A percentile compares a stretch with the other conserved stretches of the same genome.
These are phyloP conservation scores for Drosophila subpulchrella DNA, from an alignment of 1,140 invertebrate species.

Conservation along the genomic window DNA sequence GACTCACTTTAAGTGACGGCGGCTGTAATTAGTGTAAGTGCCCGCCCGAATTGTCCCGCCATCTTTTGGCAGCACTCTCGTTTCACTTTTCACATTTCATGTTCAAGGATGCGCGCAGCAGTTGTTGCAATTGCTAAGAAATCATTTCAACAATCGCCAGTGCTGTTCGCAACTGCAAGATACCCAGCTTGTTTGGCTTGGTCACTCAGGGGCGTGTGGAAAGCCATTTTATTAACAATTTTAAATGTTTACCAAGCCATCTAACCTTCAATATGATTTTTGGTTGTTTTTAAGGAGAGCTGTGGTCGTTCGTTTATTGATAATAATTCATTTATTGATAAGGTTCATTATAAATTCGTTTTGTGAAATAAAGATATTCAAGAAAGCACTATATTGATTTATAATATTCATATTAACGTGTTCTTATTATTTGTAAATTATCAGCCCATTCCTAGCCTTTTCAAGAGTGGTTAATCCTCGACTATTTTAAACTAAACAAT, in stretches of 20 bases:
- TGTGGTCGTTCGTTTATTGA: no score
- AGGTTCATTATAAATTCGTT: no score
- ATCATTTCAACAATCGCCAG: constrained; percentile 33
- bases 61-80: constrained; percentile 66
- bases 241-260: not conserved
- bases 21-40: constrained; percentile 78
- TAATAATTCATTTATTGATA: no score
- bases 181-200: constrained; percentile 2
- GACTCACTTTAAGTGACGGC: constrained; percentile 57
- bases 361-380: no score
- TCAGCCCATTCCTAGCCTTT: no score
- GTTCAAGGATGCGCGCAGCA: constrained; percentile 65
- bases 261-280: not conserved
- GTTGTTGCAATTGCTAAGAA: constrained; percentile 40
- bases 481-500: no score
- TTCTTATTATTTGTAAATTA: no score
- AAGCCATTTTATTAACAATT: not conserved
- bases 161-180: not conserved
- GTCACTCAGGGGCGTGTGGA: no score
- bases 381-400: no score
- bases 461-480: no score
- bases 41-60: constrained; percentile 71
- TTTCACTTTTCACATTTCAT: constrained; percentile 70
- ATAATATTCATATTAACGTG: no score
- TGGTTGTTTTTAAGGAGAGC: not conserved